Evolutionary conservation across 1,140 invertebrate species (phyloP), one percentile per base, ranked within the genome.

Genomic region (Drosophila novamexicana): DNA sequence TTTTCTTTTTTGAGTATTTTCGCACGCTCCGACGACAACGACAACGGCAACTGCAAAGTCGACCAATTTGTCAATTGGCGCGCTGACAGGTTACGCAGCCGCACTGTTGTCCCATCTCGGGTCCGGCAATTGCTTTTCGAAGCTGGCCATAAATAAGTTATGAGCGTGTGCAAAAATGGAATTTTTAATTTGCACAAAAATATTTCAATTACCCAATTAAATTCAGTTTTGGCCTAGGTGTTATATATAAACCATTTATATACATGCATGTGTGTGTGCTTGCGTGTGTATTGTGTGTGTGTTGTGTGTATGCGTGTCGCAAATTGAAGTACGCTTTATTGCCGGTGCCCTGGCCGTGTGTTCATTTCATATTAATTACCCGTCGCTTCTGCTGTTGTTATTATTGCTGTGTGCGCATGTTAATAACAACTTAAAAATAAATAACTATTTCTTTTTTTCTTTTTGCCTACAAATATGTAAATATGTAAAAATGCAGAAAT

Each of bases 191-290:
- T 78, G 29, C 70, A 69, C 40, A 66, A 75, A 81, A 72, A 40
- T 79, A 82, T 66, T 79, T 83, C 79, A 89, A 88, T 88, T 83
- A 82, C 77, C 86, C 83, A 83, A 86, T 86, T 86, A 83, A 86
- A 83, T 82, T 61, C 68, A 67, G 45, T 64, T 76, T 74, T 42
- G 63, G 67, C 62, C 65, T 75, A 85, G 78, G 82, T 86, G 82
- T 79, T 68, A 72, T 72, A 85, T 65, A 81, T 81, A 85, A 86
- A 72, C 50, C 70, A 71, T 65, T 62, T 61, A 45, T 50, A 36
- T 12, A 29, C 32, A 22, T 65, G 32, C 10, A n/a, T 57, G 10
- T 50, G 7, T 18, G n/a, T 57, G 32, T 58, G 37, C 44, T 50
- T 22, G 22, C 3, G 22, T 22, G 22, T 22, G 22, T 22, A 2